Conservation (phyloP, 2,113 vertebrate species). For the Corythornis cristatus region DNA sequence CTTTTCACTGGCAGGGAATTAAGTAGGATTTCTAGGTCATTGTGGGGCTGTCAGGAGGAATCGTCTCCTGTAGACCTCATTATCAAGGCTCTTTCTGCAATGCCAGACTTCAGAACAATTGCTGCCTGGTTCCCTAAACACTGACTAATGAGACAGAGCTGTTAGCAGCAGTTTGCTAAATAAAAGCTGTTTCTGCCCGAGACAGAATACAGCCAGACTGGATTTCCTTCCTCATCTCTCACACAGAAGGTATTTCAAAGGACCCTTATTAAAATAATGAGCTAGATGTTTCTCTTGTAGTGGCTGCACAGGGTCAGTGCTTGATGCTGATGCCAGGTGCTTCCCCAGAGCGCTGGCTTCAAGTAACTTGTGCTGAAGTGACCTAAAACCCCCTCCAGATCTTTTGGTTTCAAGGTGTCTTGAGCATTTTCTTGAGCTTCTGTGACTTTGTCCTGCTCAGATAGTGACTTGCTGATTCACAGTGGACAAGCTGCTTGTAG, state of each 20-base stretch:
- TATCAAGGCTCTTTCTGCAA: slow-evolving; percentile 50
- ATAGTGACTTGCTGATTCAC: neutral
- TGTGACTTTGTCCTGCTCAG: neutral
- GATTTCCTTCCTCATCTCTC: slow-evolving; percentile 35
- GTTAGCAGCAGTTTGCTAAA: slow-evolving; percentile 56
- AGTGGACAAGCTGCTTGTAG: neutral
- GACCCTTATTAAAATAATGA: slow-evolving; percentile 38
- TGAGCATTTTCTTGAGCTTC: neutral
- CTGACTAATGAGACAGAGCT: slow-evolving; percentile 63
- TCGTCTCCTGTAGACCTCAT: slow-evolving; percentile 62
- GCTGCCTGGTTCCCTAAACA: slow-evolving; percentile 60
- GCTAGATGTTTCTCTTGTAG: neutral
- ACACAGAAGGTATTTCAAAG: slow-evolving; percentile 32
- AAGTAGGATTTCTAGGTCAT: slow-evolving; percentile 69
- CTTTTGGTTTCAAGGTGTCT: neutral
- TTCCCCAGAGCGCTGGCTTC: neutral
- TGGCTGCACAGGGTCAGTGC: neutral
- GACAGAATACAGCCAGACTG: slow-evolving; percentile 40
- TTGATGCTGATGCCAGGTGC: neutral
- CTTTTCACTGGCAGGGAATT: slow-evolving; percentile 59
- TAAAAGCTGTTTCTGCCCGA: slow-evolving; percentile 50
- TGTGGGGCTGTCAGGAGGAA: slow-evolving; percentile 68
- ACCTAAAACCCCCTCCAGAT: neutral
- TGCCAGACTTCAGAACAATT: slow-evolving; percentile 58
- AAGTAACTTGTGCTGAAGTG: neutral